Conservation (phyloP, 2,888 invertebrate genomes). For the Glyphotaelius pellucidus region DNA sequence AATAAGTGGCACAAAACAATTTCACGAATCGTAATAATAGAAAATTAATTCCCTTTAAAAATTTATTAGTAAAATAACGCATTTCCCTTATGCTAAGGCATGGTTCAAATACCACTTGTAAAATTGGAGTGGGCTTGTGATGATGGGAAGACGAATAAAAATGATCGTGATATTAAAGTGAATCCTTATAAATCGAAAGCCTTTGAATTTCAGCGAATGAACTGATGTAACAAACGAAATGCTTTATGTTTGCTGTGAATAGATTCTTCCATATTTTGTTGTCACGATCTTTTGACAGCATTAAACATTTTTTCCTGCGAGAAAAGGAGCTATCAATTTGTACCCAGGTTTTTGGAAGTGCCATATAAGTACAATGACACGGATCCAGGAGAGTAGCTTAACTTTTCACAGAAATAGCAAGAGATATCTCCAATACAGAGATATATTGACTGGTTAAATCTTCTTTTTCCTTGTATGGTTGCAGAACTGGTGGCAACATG, state of each 20-base stretch:
- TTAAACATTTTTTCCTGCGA: background rate
- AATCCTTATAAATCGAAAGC: conserved; percentile 34
- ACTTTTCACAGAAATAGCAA: background rate
- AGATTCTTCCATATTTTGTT: conserved; percentile 16
- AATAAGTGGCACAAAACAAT: background rate
- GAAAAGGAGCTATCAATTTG: background rate
- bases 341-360: background rate
- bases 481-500: background rate
- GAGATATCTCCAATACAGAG: background rate
- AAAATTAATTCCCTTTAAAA: background rate
- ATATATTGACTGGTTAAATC: background rate
- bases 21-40: background rate
- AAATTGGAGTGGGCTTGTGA: background rate
- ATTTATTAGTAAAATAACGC: background rate
- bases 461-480: background rate
- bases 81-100: background rate
- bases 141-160: background rate
- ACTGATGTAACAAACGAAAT: conserved; percentile 43
- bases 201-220: background rate
- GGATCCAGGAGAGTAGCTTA: background rate
- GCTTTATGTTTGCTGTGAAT: conserved; percentile 50
- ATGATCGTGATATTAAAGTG: conserved; percentile 33
- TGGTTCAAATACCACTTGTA: background rate
- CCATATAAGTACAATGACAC: background rate
- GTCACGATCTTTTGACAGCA: background rate